Evolutionary conservation across 2,888 invertebrate species (phyloP).

Genomic region (Troides aeacus): DNA sequence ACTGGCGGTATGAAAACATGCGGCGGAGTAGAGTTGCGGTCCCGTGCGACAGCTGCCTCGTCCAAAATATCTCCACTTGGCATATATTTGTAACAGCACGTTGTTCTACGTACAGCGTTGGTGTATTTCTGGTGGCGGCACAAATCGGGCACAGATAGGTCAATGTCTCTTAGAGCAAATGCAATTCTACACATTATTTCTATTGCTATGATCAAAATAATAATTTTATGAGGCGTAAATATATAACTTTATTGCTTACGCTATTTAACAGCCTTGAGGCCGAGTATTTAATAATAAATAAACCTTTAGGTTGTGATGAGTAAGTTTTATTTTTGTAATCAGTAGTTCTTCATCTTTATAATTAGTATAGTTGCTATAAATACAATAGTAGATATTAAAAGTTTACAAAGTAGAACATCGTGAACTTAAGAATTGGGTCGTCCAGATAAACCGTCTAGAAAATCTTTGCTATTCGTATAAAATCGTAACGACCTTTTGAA

Average conservation of each 20-base stretch:
- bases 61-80: constrained; percentile 65
- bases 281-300: not conserved
- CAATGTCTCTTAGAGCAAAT: constrained; percentile 67
- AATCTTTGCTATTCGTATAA: constrained; percentile 6
- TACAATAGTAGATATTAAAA: not conserved
- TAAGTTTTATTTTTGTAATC: not conserved
- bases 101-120: constrained; percentile 38
- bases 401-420: not conserved
- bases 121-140: constrained; percentile 46
- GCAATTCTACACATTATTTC: constrained; percentile 29
- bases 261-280: not conserved
- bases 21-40: constrained; percentile 44
- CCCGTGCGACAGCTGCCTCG: constrained; percentile 64
- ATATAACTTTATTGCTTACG: not conserved
- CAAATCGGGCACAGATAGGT: constrained; percentile 63
- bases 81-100: constrained; percentile 52
- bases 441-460: constrained; percentile 4
- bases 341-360: not conserved
- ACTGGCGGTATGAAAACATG: constrained; percentile 34
- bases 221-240: not conserved
- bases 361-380: not conserved
- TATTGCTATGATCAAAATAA: not conserved
- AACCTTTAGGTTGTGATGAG: not conserved
- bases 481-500: not conserved
- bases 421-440: constrained; percentile 8